phyloP scores from a whole-genome alignment of 2,113 vertebrate genomes.

The Notechis scutatus region DNA sequence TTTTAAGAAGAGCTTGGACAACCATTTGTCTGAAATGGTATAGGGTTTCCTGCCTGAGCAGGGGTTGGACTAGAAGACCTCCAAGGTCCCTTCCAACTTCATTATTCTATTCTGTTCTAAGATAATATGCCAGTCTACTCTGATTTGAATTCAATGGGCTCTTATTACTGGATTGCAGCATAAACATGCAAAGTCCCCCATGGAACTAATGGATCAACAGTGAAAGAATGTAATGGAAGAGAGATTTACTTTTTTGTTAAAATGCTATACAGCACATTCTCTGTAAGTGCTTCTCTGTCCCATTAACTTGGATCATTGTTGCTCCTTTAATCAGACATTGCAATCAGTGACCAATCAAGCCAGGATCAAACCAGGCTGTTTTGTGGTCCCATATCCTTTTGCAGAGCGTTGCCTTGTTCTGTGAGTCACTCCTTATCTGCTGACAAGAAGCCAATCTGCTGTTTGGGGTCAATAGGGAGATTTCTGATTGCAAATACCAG shows the following conservation, averaged over 20 bases:
- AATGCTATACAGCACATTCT: conserved; percentile 12
- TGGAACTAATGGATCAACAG: neutral
- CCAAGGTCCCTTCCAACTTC: no score
- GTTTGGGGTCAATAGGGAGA: neutral
- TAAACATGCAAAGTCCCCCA: neutral
- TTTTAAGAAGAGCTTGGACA: no score
- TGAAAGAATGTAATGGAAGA: conserved; percentile 3
- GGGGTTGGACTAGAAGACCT: no score
- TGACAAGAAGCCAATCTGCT: neutral
- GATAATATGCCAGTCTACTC: neutral
- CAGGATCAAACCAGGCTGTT: conserved; percentile 31
- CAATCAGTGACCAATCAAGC: conserved; percentile 13
- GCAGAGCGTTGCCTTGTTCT: neutral
- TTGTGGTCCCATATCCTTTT: conserved; percentile 12
- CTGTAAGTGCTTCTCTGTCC: neutral
- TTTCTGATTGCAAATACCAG: neutral
- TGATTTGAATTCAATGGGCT: neutral
- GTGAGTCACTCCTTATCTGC: conserved; percentile 8
- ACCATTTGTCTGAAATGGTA: no score
- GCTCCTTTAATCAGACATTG: conserved; percentile 17
- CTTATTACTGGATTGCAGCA: neutral
- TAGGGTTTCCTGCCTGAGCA: no score
- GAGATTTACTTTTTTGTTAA: neutral
- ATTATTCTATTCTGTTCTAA: no score
- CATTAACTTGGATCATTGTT: conserved; percentile 21